Conservation (phyloP, 2,113 vertebrate species). For the Chionis minor region DNA sequence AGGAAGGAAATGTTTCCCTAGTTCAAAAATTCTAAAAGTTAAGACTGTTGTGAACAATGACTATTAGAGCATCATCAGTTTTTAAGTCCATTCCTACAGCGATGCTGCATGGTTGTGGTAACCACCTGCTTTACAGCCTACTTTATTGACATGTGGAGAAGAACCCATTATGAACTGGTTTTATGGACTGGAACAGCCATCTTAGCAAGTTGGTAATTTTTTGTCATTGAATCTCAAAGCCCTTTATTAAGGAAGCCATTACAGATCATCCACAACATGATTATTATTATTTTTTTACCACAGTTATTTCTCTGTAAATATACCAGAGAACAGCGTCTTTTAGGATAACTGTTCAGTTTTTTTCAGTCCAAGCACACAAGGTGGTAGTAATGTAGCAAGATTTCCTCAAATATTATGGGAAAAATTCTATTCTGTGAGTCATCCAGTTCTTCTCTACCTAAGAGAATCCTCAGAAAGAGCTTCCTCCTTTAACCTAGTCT, state of each 20-base stretch:
- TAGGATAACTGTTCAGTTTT: not conserved
- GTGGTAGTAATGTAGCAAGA: not conserved
- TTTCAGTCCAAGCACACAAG: not conserved
- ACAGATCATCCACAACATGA: not conserved
- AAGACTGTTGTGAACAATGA: not conserved
- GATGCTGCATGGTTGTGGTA: not conserved
- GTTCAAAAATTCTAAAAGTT: not conserved
- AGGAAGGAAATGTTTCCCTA: not conserved
- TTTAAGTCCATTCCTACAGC: not conserved
- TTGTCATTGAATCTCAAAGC: not conserved
- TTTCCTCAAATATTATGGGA: not conserved
- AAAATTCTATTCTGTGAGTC: not conserved
- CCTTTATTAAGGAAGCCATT: not conserved
- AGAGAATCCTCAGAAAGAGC: not conserved
- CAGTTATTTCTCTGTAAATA: not conserved
- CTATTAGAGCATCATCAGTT: not conserved
- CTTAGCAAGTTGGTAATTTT: not conserved
- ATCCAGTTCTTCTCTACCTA: not conserved
- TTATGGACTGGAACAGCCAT: not conserved
- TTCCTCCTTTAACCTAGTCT: not conserved
- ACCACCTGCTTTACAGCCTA: not conserved
- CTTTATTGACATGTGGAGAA: not conserved
- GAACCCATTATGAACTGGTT: not conserved
- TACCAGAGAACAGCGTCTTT: not conserved
- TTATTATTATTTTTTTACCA: not conserved